Base-by-base conservation (phyloP, 2,888 invertebrate genomes). In the Vanessa cardui region DNA sequence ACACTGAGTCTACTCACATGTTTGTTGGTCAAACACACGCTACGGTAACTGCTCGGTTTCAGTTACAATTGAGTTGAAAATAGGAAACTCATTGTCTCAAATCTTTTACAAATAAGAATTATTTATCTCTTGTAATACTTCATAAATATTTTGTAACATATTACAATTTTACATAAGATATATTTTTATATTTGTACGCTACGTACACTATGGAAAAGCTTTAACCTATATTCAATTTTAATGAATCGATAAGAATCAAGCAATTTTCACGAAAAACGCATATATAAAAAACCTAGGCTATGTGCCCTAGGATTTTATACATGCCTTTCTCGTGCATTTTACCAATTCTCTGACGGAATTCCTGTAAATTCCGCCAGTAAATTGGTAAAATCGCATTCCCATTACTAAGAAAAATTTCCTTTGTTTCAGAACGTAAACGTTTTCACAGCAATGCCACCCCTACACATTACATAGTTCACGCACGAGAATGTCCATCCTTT, bases 401-500 rank as follows among this genome's bases (percentile, higher is more conserved):
- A 39, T 39, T 39, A 39, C 39, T 54, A 16, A 16, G 16, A n/a
- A 31, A 26, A 31, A 52, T 31, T 26, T 1, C 26, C 52, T 31
- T 54, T 54, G 52, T 54, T 54, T 54, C 31, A 31, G 31, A 54
- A 54, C 31, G 16, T 31, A 16, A 31, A 54, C 52, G 52, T 16
- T 16, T 31, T 31, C 31, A 26, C 16, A 31, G n/a, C 26, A 54
- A 54, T 39, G 39, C 39, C 12, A 39, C 12, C 39, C 12, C 21
- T 50, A 54, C 31, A 26, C 31, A 54, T 31, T 39, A 56, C 56
- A 56, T 56, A 56, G 56, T 39, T 56, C 56, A 56, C 56, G 56
- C 52, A 54, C 26, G 56, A 56, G 39, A 33, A 39, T 56, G 56
- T 56, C 56, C 56, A 56, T 56, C 69, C 69, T 66, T 68, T 69